Evolutionary conservation across 2,113 vertebrate species (phyloP).

Genomic region (Electrona antarctica): DNA sequence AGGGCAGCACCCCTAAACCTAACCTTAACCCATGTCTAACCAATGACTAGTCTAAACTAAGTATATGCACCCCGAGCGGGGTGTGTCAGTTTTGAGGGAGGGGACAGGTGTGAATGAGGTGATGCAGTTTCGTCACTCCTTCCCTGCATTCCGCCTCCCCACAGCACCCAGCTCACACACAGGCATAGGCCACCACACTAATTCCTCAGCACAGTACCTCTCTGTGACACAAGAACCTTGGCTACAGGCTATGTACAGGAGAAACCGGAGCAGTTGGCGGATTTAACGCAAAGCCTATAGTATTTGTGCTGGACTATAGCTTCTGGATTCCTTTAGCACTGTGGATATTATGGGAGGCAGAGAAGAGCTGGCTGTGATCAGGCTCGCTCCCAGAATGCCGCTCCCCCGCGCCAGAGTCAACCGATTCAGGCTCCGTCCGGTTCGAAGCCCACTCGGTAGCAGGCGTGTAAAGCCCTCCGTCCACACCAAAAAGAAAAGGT

Average conservation of each 20-base stretch:
- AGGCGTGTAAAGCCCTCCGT: constrained; percentile 19
- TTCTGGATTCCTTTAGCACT: constrained; percentile 50
- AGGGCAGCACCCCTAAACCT: too few species aligned
- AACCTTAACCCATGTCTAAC: too few species aligned
- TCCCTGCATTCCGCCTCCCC: constrained; percentile 43
- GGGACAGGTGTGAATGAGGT: constrained; percentile 63
- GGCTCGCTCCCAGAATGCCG: constrained; percentile 41
- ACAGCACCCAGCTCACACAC: constrained; percentile 27
- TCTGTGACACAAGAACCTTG: not conserved
- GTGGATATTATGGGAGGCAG: constrained; percentile 69
- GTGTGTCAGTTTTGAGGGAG: constrained; percentile 43
- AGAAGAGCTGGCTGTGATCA: constrained; percentile 53
- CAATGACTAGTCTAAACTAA: too few species aligned
- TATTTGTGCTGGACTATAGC: constrained; percentile 43
- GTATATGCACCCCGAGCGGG: too few species aligned
- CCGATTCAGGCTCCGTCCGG: constrained; percentile 38
- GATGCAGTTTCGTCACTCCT: constrained; percentile 40
- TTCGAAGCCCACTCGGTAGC: not conserved
- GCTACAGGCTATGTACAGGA: not conserved
- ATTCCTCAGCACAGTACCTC: constrained; percentile 4
- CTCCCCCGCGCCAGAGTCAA: constrained; percentile 23
- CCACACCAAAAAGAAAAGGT: constrained; percentile 68
- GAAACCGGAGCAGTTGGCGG: constrained; percentile 27
- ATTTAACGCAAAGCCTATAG: constrained; percentile 33
- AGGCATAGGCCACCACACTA: not conserved